These are phyloP conservation scores for Coccyzus lansbergi DNA, from an alignment of 2,797 vertebrate genomes.

Conservation along the genomic window DNA sequence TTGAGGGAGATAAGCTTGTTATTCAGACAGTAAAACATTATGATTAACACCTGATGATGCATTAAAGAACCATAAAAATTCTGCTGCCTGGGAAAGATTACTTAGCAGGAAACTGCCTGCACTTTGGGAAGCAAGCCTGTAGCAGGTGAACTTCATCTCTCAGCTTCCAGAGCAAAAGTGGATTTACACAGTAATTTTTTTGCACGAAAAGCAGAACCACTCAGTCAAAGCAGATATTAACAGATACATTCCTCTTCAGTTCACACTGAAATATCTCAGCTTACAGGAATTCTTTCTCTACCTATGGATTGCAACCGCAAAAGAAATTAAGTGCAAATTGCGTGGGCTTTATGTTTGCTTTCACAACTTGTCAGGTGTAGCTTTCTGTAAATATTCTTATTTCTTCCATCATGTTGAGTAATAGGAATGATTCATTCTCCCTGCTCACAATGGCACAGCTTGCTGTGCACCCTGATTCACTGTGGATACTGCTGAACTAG, in stretches of 20 bases:
- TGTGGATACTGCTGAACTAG: background rate
- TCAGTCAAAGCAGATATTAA: background rate
- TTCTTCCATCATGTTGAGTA: background rate
- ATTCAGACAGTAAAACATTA: slow-evolving; percentile 47
- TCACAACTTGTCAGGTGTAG: background rate
- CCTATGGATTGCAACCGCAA: background rate
- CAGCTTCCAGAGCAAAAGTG: background rate
- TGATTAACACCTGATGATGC: slow-evolving; percentile 54
- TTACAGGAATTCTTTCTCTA: background rate
- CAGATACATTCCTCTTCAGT: background rate
- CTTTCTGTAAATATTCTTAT: background rate
- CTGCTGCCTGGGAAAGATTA: slow-evolving; percentile 33
- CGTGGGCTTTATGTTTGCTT: background rate
- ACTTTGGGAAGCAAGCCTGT: background rate
- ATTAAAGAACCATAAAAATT: slow-evolving; percentile 46
- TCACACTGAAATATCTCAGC: accelerated
- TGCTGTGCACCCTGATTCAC: accelerated
- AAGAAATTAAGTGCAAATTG: background rate
- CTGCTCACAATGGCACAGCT: accelerated
- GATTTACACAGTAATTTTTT: background rate
- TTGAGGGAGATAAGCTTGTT: slow-evolving; percentile 34
- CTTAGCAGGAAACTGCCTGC: slow-evolving; percentile 1
- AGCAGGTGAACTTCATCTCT: background rate
- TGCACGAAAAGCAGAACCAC: background rate
- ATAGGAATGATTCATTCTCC: background rate